These are phyloP conservation scores for Phaedon cochleariae DNA, from an alignment of 2,888 invertebrate genomes.

Conservation along the genomic window DNA sequence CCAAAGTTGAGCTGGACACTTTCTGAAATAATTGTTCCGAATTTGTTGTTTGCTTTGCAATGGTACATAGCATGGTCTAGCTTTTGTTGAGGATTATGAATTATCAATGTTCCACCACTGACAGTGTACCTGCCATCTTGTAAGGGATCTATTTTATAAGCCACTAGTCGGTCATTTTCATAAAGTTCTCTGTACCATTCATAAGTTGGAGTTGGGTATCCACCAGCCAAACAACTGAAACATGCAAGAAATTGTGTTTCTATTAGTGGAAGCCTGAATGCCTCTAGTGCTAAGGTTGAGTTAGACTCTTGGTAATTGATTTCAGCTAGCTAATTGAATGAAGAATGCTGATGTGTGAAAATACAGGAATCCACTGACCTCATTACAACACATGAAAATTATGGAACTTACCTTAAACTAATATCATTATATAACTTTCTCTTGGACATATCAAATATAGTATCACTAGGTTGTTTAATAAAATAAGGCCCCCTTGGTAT, in stretches of 20 bases:
- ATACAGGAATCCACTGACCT: no score
- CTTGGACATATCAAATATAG: slow-evolving; percentile 82
- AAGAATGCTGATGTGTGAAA: background rate
- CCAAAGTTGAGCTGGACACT: slow-evolving; percentile 90
- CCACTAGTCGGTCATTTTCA: slow-evolving; percentile 78
- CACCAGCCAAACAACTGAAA: slow-evolving; percentile 79
- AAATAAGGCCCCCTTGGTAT: slow-evolving; percentile 91
- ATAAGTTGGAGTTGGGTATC: slow-evolving; percentile 89
- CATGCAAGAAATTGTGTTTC: no score
- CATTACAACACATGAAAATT: no score
- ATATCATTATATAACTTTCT: slow-evolving; percentile 77
- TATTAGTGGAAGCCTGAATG: no score
- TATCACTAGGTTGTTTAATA: slow-evolving; percentile 82
- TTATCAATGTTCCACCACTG: slow-evolving; percentile 91
- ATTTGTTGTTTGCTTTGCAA: slow-evolving; percentile 89
- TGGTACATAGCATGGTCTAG: slow-evolving; percentile 89
- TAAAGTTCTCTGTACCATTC: slow-evolving; percentile 91
- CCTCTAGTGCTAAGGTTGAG: no score
- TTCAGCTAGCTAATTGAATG: background rate
- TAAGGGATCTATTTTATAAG: slow-evolving; percentile 80
- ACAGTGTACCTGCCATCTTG: slow-evolving; percentile 79
- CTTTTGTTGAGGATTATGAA: slow-evolving; percentile 81
- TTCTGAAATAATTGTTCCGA: slow-evolving; percentile 88
- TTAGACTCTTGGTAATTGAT: no score
- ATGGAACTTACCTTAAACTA: slow-evolving; percentile 67